Percentiles rank a stretch among this genome's conserved stretches.
Evolutionary conservation across 2,797 vertebrate genomes (phyloP).

Genomic region (Brachymystax lenok): DNA sequence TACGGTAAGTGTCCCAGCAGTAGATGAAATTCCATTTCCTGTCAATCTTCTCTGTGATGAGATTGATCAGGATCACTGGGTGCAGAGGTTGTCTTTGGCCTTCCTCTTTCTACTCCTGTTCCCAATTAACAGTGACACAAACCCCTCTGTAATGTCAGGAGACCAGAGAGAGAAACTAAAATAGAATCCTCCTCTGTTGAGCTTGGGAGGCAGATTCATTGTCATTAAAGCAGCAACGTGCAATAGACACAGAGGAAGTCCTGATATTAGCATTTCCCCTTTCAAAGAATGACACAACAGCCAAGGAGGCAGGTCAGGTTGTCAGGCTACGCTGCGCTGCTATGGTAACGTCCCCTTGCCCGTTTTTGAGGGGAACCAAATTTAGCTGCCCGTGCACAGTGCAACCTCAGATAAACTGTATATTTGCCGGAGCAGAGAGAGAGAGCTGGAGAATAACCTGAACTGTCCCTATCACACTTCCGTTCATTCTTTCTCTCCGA

Average conservation of each 20-base stretch:
- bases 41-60: background rate
- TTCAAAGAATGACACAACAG: constrained; percentile 26
- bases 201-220: background rate
- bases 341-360: constrained; percentile 44
- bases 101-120: too few species aligned
- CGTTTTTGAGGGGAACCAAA: too few species aligned
- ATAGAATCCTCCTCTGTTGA: constrained; percentile 1
- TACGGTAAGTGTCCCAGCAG: background rate
- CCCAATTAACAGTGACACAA: too few species aligned
- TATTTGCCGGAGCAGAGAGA: too few species aligned
- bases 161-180: background rate
- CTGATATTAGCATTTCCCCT: constrained; percentile 28
- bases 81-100: too few species aligned
- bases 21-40: background rate
- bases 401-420: background rate
- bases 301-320: constrained; percentile 33
- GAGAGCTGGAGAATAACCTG: background rate
- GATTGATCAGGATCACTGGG: too few species aligned
- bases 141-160: background rate
- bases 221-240: background rate
- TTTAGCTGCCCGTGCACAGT: constrained; percentile 3
- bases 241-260: constrained; percentile 9
- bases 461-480: too few species aligned
- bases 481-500: too few species aligned
- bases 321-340: constrained; percentile 49